phyloP scores from a whole-genome alignment of 2,113 vertebrate genomes.

The Merops nubicus region DNA sequence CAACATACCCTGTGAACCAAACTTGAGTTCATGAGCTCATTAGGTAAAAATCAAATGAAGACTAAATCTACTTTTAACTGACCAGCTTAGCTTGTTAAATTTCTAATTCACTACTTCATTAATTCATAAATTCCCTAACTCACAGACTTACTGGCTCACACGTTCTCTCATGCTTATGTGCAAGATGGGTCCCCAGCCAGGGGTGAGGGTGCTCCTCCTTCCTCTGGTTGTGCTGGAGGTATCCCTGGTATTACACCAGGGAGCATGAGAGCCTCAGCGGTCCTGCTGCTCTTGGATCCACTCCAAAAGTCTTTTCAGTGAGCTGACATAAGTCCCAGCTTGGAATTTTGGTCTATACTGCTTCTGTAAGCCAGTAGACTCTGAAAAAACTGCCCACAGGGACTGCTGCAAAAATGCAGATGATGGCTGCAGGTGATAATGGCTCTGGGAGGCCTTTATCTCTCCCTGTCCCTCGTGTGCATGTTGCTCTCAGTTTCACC shows the following conservation, averaged over 20 bases:
- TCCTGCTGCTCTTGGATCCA: neutral
- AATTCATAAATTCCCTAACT: neutral
- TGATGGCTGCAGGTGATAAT: neutral
- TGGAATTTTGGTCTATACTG: neutral
- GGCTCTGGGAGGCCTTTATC: neutral
- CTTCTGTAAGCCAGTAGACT: neutral
- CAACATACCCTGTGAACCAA: neutral
- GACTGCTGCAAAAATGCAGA: neutral
- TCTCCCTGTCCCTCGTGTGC: neutral
- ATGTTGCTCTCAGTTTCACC: neutral
- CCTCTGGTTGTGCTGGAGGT: rapidly evolving
- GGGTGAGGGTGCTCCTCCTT: neutral
- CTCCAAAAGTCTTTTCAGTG: neutral
- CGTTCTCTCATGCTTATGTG: neutral
- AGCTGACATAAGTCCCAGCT: neutral
- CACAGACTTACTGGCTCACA: neutral
- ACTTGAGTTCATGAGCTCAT: neutral
- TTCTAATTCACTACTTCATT: neutral
- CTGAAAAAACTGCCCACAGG: neutral
- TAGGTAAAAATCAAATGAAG: neutral
- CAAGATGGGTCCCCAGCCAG: neutral
- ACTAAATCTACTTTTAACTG: neutral
- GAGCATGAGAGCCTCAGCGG: neutral
- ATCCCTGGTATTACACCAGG: neutral
- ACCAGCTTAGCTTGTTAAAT: neutral